Conservation (phyloP, 2,888 invertebrate genomes). For the Mimachlamys varia region DNA sequence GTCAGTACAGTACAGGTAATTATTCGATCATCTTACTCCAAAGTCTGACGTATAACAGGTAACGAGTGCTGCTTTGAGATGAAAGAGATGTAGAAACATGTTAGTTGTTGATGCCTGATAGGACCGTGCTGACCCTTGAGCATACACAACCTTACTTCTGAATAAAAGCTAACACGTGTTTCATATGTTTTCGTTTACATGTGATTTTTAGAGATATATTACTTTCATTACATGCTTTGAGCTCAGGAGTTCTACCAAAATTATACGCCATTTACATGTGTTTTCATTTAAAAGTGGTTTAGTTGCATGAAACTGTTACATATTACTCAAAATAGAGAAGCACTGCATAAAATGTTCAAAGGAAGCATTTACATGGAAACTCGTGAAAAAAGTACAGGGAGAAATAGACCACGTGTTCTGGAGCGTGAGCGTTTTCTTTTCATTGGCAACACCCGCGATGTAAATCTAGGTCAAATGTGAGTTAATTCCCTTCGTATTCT, state of each 20-base stretch:
- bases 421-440: too few relatives aligned
- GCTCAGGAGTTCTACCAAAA: neutral
- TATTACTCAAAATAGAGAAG: too few relatives aligned
- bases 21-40: neutral
- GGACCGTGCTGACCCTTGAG: neutral
- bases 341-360: too few relatives aligned
- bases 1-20: neutral
- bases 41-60: neutral
- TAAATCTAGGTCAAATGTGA: too few relatives aligned
- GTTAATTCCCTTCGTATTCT: too few relatives aligned
- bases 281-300: neutral
- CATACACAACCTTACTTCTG: neutral
- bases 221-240: neutral
- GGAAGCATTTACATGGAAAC: too few relatives aligned
- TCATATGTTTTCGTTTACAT: neutral
- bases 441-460: too few relatives aligned
- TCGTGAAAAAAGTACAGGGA: too few relatives aligned
- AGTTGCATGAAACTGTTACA: too few relatives aligned
- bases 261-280: neutral
- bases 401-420: too few relatives aligned
- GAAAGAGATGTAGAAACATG: neutral
- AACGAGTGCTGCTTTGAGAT: neutral
- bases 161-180: neutral
- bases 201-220: neutral
- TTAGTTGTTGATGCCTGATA: neutral